Percentiles rank a stretch among this genome's conserved stretches.
Evolutionary conservation across 2,113 vertebrate species (phyloP).

Genomic region (Upupa epops): DNA sequence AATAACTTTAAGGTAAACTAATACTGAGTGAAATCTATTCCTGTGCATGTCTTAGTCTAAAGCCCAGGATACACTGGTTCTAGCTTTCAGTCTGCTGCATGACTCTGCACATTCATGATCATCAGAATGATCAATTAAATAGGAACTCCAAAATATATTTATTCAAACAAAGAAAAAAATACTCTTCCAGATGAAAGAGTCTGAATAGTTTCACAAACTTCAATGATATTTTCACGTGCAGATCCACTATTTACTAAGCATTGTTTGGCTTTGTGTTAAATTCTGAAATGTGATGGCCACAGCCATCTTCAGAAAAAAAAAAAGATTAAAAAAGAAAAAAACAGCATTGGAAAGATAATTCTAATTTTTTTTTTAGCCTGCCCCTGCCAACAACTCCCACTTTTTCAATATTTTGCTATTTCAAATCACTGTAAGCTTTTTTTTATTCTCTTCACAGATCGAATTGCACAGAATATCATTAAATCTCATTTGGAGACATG

Average conservation of each 20-base stretch:
- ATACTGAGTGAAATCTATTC: neutral
- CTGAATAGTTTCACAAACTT: neutral
- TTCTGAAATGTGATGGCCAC: neutral
- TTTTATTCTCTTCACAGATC: constrained; percentile 78
- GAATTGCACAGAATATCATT: constrained; percentile 99
- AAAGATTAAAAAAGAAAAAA: neutral
- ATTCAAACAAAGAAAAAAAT: neutral
- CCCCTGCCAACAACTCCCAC: neutral
- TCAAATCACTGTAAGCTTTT: neutral
- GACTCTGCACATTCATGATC: neutral
- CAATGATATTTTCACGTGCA: neutral
- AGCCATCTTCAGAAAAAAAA: neutral
- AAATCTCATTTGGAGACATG: constrained; percentile 99
- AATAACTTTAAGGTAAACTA: neutral
- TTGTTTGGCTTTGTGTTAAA: neutral
- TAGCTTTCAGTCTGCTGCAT: neutral
- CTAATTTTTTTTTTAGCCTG: neutral
- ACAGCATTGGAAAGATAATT: neutral
- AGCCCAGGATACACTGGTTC: neutral
- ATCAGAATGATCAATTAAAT: neutral
- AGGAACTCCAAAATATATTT: neutral
- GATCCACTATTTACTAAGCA: neutral
- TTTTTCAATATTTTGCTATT: neutral
- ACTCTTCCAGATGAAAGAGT: neutral
- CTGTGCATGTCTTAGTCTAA: neutral